Percentiles rank a stretch among this genome's conserved stretches.
These are phyloP conservation scores for Nymphalis polychloros DNA, from an alignment of 2,888 invertebrate species.

Conservation along the genomic window DNA sequence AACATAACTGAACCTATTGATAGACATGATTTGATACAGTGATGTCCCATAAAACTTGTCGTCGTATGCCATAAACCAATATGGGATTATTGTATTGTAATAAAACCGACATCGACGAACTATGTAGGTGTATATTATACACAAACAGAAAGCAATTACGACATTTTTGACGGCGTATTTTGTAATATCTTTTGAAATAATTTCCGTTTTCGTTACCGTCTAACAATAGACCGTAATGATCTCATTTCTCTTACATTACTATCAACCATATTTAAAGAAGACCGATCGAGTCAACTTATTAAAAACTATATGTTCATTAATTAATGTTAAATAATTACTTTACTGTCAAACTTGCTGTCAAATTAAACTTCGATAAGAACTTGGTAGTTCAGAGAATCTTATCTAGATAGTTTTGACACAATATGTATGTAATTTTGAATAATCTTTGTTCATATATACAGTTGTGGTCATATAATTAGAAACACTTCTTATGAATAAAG, in stretches of 20 bases:
- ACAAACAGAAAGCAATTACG: not conserved
- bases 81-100: too few species aligned
- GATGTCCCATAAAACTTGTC: too few species aligned
- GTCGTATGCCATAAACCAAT: too few species aligned
- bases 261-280: not conserved
- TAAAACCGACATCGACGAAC: not conserved
- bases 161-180: constrained; percentile 3
- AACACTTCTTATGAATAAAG: too few species aligned
- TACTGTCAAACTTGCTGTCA: not conserved
- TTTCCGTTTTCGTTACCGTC: not conserved
- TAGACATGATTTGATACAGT: too few species aligned
- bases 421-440: not conserved
- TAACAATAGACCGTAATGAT: constrained; percentile 3
- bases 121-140: not conserved
- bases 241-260: constrained; percentile 4
- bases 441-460: not conserved
- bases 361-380: not conserved
- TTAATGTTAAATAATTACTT: constrained; percentile 8
- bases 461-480: too few species aligned
- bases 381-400: not conserved
- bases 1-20: too few species aligned
- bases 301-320: constrained; percentile 3
- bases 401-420: not conserved
- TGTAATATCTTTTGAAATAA: not conserved
- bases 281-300: not conserved